phyloP scores from a whole-genome alignment of 2,888 invertebrate genomes.

The Adelognathus sp. region DNA sequence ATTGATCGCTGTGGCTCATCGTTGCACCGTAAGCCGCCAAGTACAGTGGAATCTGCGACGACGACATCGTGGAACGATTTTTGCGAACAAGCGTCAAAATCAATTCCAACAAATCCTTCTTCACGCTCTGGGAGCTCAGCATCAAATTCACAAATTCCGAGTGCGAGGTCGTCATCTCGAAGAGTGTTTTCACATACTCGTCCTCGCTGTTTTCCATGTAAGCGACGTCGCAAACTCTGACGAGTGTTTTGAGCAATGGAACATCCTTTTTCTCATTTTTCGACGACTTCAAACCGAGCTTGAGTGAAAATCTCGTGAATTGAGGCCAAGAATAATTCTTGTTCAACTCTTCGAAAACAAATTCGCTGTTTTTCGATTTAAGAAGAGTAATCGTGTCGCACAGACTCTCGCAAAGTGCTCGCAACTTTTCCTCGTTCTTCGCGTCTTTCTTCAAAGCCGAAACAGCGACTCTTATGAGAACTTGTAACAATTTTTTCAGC shows the following conservation, averaged over 20 bases:
- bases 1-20: conserved; percentile 86
- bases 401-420: conserved; percentile 66
- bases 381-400: conserved; percentile 63
- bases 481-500: conserved; percentile 69
- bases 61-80: conserved; percentile 85
- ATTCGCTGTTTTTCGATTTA: conserved; percentile 55
- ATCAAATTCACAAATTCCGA: conserved; percentile 89
- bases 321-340: conserved; percentile 76
- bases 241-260: conserved; percentile 83
- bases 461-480: conserved; percentile 72
- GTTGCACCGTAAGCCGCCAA: conserved; percentile 91
- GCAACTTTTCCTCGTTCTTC: conserved; percentile 71
- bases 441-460: conserved; percentile 74
- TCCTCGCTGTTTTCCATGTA: conserved; percentile 83
- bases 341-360: conserved; percentile 68
- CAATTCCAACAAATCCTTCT: conserved; percentile 85
- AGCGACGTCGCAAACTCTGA: conserved; percentile 83
- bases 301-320: conserved; percentile 83
- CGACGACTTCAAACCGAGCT: conserved; percentile 84
- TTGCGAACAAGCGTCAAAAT: conserved; percentile 85
- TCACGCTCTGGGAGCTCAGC: conserved; percentile 80
- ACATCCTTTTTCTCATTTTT: conserved; percentile 80
- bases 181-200: conserved; percentile 82
- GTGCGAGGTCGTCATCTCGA: conserved; percentile 90
- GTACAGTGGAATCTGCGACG: conserved; percentile 88